A percentile compares a stretch with the other conserved stretches of the same genome.
Conservation (phyloP, 2,113 vertebrate species). For the Spizaetus ornatus region DNA sequence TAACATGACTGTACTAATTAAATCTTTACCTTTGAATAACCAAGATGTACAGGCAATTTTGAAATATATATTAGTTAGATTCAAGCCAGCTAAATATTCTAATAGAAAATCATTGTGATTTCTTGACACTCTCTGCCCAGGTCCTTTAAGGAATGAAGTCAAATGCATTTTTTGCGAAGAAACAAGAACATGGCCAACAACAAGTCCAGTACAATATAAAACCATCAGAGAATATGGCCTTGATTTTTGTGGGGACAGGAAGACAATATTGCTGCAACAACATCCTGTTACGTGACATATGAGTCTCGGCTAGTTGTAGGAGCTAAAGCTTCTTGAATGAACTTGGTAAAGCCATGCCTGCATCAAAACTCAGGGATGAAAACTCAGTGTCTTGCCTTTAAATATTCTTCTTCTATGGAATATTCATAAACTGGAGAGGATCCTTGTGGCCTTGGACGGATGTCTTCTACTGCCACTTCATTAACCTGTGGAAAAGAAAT, state of each 20-base stretch:
- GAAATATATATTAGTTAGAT: neutral
- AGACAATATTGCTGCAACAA: neutral
- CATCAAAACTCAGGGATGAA: neutral
- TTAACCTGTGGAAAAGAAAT: slow-evolving; percentile 74
- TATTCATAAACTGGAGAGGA: slow-evolving; percentile 94
- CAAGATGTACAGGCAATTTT: neutral
- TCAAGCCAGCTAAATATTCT: neutral
- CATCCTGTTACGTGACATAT: neutral
- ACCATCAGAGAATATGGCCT: neutral
- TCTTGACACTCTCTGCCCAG: neutral
- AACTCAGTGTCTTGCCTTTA: slow-evolving; percentile 69
- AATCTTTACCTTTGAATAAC: neutral
- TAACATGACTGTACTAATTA: neutral
- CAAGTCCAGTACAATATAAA: neutral
- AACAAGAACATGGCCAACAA: neutral
- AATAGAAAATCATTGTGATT: neutral
- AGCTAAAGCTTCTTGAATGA: neutral
- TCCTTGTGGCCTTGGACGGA: slow-evolving; percentile 92
- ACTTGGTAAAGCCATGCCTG: neutral
- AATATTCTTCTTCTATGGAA: slow-evolving; percentile 74
- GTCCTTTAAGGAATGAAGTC: neutral
- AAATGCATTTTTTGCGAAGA: neutral
- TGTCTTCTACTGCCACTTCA: slow-evolving; percentile 79
- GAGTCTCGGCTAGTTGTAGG: neutral
- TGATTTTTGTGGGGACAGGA: neutral